Base-by-base conservation (phyloP, 2,797 vertebrate species). In the Lepidocolaptes lacrymiger region DNA sequence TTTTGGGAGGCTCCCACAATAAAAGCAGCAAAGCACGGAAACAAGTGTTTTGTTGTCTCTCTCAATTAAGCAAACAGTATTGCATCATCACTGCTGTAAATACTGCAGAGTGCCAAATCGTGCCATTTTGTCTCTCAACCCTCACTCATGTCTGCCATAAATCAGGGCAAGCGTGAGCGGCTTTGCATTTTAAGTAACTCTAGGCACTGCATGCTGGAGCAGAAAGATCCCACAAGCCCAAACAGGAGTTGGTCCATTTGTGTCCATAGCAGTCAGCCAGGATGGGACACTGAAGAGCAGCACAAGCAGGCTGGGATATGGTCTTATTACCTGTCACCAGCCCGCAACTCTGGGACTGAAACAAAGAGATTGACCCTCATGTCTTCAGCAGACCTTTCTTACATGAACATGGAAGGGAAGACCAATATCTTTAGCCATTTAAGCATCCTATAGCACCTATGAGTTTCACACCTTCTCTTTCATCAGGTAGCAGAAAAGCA, bases 41-140 rank as follows among this genome's bases (percentile, higher is more conserved):
- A 95, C 87, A 94, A 94, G 72, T 14, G 55, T 51, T 73, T 36
- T 9, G 10, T 91, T 94, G 89, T 92, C 75, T 82, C 58, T 85
- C 63, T 85, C 82, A 83, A 79, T 88, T 77, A 92, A 92, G 48
- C 69, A 54, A 66, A 80, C 15, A 61, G 78, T 30, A 69, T 93
- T 80, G 51, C 43, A 11, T 76, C 24, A 4, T 20, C 20, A 10
- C 55, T 91, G 28, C 32, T 77, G 39, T 78, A 84, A 93, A 81
- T 41, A 85, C 26, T 51, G 62, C 3, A 14, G 51, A 7, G 4
- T 49, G 76, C 85, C 89, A 86, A 92, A 91, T 23, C 41, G 36
- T 81, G 67, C 43, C 3, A 0, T n/a, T 95, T 81, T 69, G 28
- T 52, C 51, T 75, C 89, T 89, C 34, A 18, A 66, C 76, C 46